These are phyloP conservation scores for Echinops telfairi DNA, from an alignment of 2,113 vertebrate genomes.

Conservation along the genomic window DNA sequence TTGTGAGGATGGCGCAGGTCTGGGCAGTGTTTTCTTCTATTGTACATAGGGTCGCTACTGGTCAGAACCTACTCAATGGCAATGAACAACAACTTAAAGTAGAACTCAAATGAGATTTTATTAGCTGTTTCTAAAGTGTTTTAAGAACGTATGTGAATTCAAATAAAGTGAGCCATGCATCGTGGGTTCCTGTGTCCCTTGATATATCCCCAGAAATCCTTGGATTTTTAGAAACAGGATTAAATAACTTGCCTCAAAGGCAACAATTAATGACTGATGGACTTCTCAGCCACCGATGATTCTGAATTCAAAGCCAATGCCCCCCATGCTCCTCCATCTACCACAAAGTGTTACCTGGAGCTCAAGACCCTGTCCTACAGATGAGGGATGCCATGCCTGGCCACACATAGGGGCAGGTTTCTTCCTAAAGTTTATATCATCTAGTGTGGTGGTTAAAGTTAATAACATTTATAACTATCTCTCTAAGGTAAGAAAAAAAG, in stretches of 20 bases:
- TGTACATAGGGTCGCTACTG: too few relatives aligned
- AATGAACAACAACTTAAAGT: background rate
- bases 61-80: too few relatives aligned
- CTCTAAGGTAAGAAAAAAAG: background rate
- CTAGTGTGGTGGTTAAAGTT: background rate
- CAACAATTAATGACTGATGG: background rate
- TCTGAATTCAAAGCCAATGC: slow-evolving; percentile 31
- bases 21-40: too few relatives aligned
- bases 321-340: background rate
- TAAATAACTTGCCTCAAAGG: slow-evolving; percentile 10
- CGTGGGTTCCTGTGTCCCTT: background rate
- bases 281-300: background rate
- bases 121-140: background rate
- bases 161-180: slow-evolving; percentile 23
- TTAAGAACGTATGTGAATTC: background rate
- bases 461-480: background rate
- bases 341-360: background rate
- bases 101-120: background rate
- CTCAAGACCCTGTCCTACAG: background rate
- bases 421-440: background rate
- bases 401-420: background rate
- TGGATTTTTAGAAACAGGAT: slow-evolving; percentile 1
- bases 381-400: background rate
- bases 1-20: too few relatives aligned
- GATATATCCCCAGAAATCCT: background rate